Evolutionary conservation across 2,113 vertebrate species (phyloP), one percentile per base, ranked within the genome.

Genomic region (Urocynchramus pylzowi): DNA sequence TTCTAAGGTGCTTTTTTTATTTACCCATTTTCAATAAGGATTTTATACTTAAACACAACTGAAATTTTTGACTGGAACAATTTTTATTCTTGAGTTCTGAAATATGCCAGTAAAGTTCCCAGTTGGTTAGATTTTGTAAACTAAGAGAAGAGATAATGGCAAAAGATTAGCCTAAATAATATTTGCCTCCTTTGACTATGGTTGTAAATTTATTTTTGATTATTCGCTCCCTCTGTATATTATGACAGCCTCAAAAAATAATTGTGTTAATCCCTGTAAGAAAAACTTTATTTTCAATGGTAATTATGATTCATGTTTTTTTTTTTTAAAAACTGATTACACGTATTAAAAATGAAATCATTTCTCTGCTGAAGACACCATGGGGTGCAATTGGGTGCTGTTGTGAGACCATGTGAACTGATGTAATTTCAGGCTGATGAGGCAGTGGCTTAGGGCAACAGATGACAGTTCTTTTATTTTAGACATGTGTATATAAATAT

Each of bases 401-500:
- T n/a, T 73, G 37, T 82, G 74, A 68, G 31, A 53, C 7, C 30
- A 22, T 23, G 22, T 82, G 61, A 94, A 84, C 33, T 79, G 56
- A 94, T 89, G 14, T 84, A n/a, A 71, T 84, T 89, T 91, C 64
- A 86, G n/a, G 30, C 28, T 76, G 54, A 47, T 75, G 80, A 93
- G 39, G 86, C 59, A 84, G 52, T 84, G 56, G 5, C 71, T 76
- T 79, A 74, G 80, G 64, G 50, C 33, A 86, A 41, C 52, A 75
- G 47, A 80, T 84, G 35, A 35, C 26, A 41, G 16, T 28, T 89
- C 1, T 39, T n/a, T 54, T 63, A 63, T 70, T 63, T 54, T 35
- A 13, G 7, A 14, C 4, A 5, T 45, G 3, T 47, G 5, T 68
- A 19, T 60, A 9, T 22, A 61, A 65, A 22, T 83, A n/a, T 26